Conservation (phyloP, 2,113 vertebrate genomes). For the Meriones unguiculatus region DNA sequence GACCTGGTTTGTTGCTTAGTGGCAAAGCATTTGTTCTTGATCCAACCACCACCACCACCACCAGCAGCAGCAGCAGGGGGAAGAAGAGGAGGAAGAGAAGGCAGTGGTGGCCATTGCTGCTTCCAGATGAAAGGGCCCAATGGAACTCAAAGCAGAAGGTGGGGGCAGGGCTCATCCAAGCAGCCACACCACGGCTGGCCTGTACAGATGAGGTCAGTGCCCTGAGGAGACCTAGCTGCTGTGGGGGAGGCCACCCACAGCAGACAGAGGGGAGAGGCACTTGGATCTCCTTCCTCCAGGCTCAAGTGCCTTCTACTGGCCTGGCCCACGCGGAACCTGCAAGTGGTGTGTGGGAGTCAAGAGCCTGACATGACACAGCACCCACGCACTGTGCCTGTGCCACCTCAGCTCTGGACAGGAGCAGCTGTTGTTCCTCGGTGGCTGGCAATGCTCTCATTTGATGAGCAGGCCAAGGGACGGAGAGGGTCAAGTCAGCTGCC, state of each 20-base stretch:
- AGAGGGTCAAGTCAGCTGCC: neutral
- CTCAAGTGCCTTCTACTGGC: neutral
- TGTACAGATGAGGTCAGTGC: neutral
- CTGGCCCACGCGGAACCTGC: neutral
- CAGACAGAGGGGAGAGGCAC: neutral
- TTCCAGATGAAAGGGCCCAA: neutral
- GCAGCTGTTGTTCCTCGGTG: too few relatives aligned
- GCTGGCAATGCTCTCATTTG: neutral
- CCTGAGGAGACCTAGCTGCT: neutral
- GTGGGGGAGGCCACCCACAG: neutral
- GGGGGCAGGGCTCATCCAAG: neutral
- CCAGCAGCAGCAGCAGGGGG: neutral
- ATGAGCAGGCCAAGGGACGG: neutral
- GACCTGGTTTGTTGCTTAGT: neutral
- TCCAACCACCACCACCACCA: neutral
- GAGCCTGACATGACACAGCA: neutral
- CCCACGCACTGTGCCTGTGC: too few relatives aligned
- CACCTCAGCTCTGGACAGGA: neutral
- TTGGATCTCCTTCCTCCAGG: neutral
- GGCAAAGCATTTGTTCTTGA: neutral
- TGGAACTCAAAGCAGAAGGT: neutral
- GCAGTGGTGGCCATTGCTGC: neutral
- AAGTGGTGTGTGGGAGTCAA: neutral
- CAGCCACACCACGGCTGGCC: neutral
- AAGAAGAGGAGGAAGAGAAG: neutral